Evolutionary conservation across 2,888 invertebrate species (phyloP).

Genomic region (Seira sanloemensis): DNA sequence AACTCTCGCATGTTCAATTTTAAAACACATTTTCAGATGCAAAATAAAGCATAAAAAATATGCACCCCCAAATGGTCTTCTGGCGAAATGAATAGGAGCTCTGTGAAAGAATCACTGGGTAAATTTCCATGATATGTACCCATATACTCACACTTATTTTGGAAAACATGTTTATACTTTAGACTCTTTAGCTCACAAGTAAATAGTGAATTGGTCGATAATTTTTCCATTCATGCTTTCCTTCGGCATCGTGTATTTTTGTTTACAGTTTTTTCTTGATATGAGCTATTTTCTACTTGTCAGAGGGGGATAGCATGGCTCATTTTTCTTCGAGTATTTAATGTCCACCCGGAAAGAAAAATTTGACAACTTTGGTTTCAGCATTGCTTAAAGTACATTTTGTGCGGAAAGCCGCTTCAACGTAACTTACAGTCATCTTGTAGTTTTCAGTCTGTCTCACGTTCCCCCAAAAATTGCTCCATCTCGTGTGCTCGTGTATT

Average conservation of each 20-base stretch:
- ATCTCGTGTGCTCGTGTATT: too few species aligned
- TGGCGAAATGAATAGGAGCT: background rate
- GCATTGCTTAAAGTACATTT: too few species aligned
- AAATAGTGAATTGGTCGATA: background rate
- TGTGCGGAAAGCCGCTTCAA: too few species aligned
- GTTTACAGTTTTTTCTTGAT: background rate
- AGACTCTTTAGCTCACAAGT: background rate
- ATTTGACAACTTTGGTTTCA: background rate
- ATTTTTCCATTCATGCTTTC: background rate
- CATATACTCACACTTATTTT: background rate
- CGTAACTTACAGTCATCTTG: too few species aligned
- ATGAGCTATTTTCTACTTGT: background rate
- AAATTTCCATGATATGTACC: background rate
- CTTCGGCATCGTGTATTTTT: background rate
- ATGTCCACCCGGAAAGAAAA: background rate
- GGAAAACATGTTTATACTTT: background rate
- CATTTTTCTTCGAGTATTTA: background rate
- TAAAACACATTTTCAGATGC: background rate
- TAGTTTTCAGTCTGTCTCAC: background rate
- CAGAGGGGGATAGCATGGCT: too few species aligned
- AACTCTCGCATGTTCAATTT: background rate
- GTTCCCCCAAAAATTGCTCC: too few species aligned
- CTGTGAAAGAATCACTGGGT: background rate
- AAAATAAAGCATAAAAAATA: background rate
- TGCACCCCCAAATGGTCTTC: background rate